Percentiles rank a stretch among this genome's conserved stretches.
phyloP scores from a whole-genome alignment of 2,888 invertebrate species.

The Protula sp. region DNA sequence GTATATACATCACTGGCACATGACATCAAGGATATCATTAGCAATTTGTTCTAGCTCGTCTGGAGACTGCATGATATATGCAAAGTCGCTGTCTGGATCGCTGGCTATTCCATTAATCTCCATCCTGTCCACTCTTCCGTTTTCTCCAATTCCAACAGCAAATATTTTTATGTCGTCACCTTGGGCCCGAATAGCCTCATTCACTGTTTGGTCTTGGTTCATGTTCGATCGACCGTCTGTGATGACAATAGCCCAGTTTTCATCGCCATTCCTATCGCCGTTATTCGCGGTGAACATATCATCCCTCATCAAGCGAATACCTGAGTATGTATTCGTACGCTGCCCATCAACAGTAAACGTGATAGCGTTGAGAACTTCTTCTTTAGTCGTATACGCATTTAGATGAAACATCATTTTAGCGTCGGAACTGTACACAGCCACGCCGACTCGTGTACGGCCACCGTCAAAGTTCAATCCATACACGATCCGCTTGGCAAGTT shows the following conservation, averaged over 20 bases:
- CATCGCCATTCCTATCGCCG: conserved; percentile 18
- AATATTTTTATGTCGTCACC: conserved; percentile 32
- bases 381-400: conserved; percentile 30
- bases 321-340: conserved; percentile 26
- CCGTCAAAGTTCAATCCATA: conserved; percentile 22
- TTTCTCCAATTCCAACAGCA: conserved; percentile 29
- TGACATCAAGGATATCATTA: conserved; percentile 6
- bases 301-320: conserved; percentile 13
- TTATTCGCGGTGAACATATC: conserved; percentile 19
- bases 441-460: conserved; percentile 26
- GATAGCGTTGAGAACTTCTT: conserved; percentile 37
- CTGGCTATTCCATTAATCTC: conserved; percentile 18
- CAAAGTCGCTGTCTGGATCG: conserved; percentile 10
- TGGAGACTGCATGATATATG: conserved; percentile 2
- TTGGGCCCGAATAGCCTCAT: conserved; percentile 33
- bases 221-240: conserved; percentile 44
- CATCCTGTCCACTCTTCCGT: conserved; percentile 8
- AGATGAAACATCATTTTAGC: conserved; percentile 35
- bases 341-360: conserved; percentile 31
- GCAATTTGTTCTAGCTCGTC: conserved; percentile 7
- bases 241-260: conserved; percentile 24
- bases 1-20: conserved; percentile 10
- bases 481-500: conserved; percentile 14
- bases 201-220: conserved; percentile 18
- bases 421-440: conserved; percentile 35